phyloP scores from a whole-genome alignment of 2,888 invertebrate genomes.

The Cephus pygmeus region DNA sequence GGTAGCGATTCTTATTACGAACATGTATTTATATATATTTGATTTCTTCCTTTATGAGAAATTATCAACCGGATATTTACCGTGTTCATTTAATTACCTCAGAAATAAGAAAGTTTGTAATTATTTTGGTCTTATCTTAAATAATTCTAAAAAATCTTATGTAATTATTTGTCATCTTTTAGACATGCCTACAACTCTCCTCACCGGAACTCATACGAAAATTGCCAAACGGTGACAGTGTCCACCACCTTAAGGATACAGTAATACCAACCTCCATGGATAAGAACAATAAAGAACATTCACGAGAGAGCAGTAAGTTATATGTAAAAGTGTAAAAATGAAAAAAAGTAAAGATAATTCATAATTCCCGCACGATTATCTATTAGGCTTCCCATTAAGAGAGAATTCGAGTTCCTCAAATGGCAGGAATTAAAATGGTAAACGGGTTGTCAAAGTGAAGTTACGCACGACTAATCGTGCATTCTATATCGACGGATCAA shows the following conservation, averaged over 20 bases:
- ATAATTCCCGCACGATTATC: too few relatives aligned
- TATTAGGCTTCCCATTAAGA: too few relatives aligned
- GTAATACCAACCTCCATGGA: conserved; percentile 48
- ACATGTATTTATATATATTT: too few relatives aligned
- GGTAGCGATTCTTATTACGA: conserved; percentile 34
- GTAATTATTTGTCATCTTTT: conserved; percentile 16
- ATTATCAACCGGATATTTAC: not conserved
- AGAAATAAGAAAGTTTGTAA: not conserved
- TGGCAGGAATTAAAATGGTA: conserved; percentile 5
- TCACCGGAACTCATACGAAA: conserved; percentile 63
- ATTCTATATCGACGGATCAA: not conserved
- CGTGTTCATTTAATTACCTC: not conserved
- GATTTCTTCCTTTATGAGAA: too few relatives aligned
- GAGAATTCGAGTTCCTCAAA: not conserved
- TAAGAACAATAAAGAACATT: conserved; percentile 44
- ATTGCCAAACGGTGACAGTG: conserved; percentile 58
- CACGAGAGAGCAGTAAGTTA: conserved; percentile 34
- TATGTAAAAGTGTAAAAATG: not conserved
- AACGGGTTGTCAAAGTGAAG: conserved; percentile 4
- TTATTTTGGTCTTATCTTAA: not conserved
- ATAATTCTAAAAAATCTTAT: not conserved
- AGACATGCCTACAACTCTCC: conserved; percentile 63
- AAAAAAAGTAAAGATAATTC: not conserved
- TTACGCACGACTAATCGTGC: conserved; percentile 23
- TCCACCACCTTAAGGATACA: conserved; percentile 52